phyloP scores from a whole-genome alignment of 2,888 invertebrate genomes.

The Perizoma affinitatum region DNA sequence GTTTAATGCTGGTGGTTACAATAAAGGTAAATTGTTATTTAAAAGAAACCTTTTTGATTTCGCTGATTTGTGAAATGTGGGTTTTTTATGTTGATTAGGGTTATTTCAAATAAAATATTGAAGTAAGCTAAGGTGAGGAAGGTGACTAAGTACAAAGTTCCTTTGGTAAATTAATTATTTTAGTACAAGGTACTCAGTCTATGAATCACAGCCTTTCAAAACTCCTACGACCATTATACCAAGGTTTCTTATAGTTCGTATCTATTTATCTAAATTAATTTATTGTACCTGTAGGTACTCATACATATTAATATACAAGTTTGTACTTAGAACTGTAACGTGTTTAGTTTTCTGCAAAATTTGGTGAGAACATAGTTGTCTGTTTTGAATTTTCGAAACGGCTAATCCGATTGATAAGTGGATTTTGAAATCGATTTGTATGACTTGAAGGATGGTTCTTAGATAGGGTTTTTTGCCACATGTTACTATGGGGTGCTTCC shows the following conservation, averaged over 20 bases:
- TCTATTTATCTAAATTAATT: background rate
- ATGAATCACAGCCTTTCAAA: slow-evolving; percentile 20
- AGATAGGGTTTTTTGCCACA: too few species aligned
- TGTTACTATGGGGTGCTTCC: too few species aligned
- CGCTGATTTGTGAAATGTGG: background rate
- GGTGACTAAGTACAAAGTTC: background rate
- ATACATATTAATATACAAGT: background rate
- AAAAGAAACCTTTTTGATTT: background rate
- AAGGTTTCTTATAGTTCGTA: slow-evolving; percentile 37
- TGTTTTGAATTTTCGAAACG: too few species aligned
- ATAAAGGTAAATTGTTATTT: background rate
- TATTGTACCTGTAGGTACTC: background rate
- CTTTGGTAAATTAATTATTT: slow-evolving; percentile 1
- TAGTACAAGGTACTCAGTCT: slow-evolving; percentile 1
- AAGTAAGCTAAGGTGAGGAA: too few species aligned
- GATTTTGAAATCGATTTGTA: too few species aligned
- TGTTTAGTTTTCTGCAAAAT: too few species aligned
- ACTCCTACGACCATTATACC: slow-evolving; percentile 35
- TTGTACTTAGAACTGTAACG: too few species aligned
- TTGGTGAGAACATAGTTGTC: too few species aligned
- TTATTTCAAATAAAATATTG: too few species aligned
- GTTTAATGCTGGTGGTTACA: slow-evolving; percentile 13
- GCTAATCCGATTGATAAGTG: too few species aligned
- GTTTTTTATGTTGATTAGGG: too few species aligned
- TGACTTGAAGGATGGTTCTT: too few species aligned